Conservation (phyloP, 2,113 vertebrate genomes). For the Ctenomys sociabilis region DNA sequence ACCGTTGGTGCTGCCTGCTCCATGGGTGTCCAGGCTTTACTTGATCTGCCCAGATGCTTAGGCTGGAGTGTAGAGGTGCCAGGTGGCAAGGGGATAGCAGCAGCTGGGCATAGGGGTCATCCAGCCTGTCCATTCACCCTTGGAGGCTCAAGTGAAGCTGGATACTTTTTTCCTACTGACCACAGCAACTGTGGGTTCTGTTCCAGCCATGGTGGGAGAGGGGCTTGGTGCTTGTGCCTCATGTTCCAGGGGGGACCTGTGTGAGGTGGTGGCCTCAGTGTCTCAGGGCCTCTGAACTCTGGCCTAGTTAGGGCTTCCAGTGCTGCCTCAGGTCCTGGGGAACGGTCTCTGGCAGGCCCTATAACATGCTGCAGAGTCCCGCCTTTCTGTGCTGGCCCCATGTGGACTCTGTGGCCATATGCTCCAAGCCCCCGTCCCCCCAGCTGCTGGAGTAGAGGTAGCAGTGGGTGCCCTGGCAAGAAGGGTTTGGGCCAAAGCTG, state of each 20-base stretch:
- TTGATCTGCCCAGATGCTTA: background rate
- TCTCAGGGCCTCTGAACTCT: background rate
- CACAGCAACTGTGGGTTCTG: background rate
- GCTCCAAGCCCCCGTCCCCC: background rate
- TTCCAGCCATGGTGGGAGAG: background rate
- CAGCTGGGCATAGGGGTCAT: background rate
- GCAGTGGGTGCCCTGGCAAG: background rate
- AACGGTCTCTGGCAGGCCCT: background rate
- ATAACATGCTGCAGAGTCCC: background rate
- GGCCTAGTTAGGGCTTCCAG: no score
- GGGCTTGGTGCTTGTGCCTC: no score
- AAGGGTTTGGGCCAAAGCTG: background rate
- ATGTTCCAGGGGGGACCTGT: no score
- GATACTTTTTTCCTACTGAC: background rate
- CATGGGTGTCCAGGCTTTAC: background rate
- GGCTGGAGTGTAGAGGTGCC: background rate
- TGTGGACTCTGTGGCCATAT: no score
- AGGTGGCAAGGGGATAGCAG: background rate
- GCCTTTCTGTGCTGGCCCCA: background rate
- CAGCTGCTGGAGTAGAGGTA: no score
- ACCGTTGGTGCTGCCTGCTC: background rate
- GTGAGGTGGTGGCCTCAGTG: background rate
- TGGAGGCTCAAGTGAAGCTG: background rate
- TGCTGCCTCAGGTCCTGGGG: no score
- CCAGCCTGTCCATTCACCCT: background rate